Evolutionary conservation across 2,888 invertebrate species (phyloP), one percentile per base, ranked within the genome.

Genomic region (Oligia latruncula): DNA sequence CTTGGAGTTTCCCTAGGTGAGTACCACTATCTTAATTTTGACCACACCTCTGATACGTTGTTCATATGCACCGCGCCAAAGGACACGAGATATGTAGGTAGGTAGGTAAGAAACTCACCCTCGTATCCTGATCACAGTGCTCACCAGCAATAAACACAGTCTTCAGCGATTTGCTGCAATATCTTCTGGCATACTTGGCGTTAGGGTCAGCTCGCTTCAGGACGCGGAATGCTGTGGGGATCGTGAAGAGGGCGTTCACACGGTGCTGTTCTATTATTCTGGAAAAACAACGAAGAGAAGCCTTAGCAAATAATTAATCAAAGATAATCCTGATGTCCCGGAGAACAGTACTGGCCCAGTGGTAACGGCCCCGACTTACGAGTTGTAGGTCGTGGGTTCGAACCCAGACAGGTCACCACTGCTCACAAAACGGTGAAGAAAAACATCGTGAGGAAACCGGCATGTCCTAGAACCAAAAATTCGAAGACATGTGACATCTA

Each of bases 81-180:
- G 64, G 9, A 35, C 35, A 64, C 4, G 64, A 64, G 35, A 35
- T 35, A 20, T 35, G 35, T 20, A 40, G 64, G 17, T 35, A 64
- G 64, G 29, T 35, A 62, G 29, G 29, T 40, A 40, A 20, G 4
- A 4, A 23, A 65, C 92, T 92, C 78, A 97, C 97, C 96, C 98
- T 98, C 0, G 99, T 99, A 91, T 99, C 99, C 88, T 98, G 98
- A 93, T 99, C 99, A 92, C 99, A 99, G 92, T 99, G 99, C 93
- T 99, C 99, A 0, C 99, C 99, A 70, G 99, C 99, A 9, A 99
- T 98, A 93, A 98, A 99, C 77, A 99, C 97, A 2, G 97, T 97
- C 84, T 97, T 97, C 82, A 98, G 93, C 81, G 98, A 98, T 78
- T 98, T 98, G 29, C 97, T 97, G 74, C 98, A 98, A 92, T 98